Evolutionary conservation across 2,797 vertebrate genomes (phyloP).

Genomic region (Hydrolagus colliei): DNA sequence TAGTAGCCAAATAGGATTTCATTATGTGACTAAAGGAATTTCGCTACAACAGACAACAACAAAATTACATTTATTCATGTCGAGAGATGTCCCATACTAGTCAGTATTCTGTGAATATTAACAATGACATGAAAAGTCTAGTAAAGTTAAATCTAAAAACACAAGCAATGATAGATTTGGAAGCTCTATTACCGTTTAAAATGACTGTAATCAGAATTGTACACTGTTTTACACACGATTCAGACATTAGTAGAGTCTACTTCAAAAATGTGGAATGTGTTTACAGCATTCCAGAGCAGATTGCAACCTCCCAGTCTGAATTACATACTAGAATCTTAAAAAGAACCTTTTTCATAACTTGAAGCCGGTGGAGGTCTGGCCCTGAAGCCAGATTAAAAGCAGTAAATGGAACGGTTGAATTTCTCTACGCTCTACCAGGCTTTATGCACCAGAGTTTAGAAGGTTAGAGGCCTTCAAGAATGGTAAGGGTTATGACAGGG

Average conservation of each 20-base stretch:
- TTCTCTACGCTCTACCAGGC: neutral
- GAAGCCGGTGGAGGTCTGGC: neutral
- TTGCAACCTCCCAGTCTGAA: neutral
- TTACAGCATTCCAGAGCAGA: slow-evolving; percentile 24
- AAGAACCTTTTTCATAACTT: slow-evolving; percentile 25
- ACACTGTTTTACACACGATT: neutral
- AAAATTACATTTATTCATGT: too few species aligned
- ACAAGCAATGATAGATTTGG: neutral
- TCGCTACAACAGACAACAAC: too few species aligned
- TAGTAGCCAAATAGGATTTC: neutral
- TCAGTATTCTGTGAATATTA: neutral
- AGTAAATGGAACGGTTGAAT: neutral
- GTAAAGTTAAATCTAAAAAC: neutral
- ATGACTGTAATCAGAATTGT: neutral
- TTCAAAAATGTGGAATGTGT: slow-evolving; percentile 26
- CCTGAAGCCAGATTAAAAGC: neutral
- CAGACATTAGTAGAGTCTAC: slow-evolving; percentile 6
- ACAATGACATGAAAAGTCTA: neutral
- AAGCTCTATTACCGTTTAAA: neutral
- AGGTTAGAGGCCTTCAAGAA: too few species aligned
- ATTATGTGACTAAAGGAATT: neutral
- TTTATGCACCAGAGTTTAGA: too few species aligned
- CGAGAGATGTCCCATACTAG: neutral
- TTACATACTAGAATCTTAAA: slow-evolving; percentile 17
- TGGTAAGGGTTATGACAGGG: too few species aligned